Evolutionary conservation across 2,797 vertebrate genomes (phyloP).

Genomic region (Rachycentron canadum): DNA sequence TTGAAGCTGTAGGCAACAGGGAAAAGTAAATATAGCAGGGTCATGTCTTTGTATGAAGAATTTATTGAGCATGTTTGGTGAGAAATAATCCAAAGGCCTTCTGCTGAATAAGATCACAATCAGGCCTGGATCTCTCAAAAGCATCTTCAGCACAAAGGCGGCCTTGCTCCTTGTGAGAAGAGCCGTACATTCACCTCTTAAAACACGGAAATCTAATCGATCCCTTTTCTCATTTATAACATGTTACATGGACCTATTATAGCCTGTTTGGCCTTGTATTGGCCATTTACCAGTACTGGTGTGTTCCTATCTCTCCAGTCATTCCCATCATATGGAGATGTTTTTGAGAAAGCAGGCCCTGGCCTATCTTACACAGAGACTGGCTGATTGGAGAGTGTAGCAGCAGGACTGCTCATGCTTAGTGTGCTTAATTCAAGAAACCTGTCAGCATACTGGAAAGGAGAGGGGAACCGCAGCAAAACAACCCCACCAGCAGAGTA

Average conservation of each 20-base stretch:
- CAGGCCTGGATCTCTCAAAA: constrained; percentile 42
- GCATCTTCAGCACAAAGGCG: constrained; percentile 33
- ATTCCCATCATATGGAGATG: constrained; percentile 28
- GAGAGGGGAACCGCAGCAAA: constrained; percentile 46
- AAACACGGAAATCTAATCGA: not conserved
- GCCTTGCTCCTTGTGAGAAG: not conserved
- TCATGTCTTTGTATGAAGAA: constrained; percentile 49
- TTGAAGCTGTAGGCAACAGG: constrained; percentile 44
- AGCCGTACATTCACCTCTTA: constrained; percentile 7
- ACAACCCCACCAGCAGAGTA: constrained; percentile 54
- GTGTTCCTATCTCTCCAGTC: constrained; percentile 9
- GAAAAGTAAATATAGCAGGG: constrained; percentile 53
- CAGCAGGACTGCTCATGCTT: constrained; percentile 68
- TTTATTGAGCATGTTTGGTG: constrained; percentile 37
- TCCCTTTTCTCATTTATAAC: constrained; percentile 2
- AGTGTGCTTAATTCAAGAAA: constrained; percentile 37
- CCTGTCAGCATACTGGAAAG: constrained; percentile 24
- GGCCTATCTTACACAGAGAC: constrained; percentile 5
- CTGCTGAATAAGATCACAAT: constrained; percentile 37
- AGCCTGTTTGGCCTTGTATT: not conserved
- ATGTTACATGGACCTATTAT: constrained; percentile 14
- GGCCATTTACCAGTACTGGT: not conserved
- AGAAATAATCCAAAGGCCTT: constrained; percentile 37
- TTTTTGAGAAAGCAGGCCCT: constrained; percentile 32
- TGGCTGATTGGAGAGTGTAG: constrained; percentile 46